A percentile compares a stretch with the other conserved stretches of the same genome.
Conservation (phyloP, 2,888 invertebrate genomes). For the Rhagonycha lutea region DNA sequence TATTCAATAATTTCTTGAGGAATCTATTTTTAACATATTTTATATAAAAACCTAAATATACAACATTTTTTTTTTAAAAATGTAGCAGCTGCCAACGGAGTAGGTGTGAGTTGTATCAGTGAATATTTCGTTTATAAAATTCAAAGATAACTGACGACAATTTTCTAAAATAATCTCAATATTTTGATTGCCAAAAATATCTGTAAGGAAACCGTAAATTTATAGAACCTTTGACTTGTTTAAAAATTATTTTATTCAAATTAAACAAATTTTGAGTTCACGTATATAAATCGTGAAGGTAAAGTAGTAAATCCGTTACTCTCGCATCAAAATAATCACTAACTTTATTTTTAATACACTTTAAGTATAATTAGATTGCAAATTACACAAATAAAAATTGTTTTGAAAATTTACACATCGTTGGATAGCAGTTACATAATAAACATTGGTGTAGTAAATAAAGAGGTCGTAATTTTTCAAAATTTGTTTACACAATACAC, state of each 20-base stretch:
- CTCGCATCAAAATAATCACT: not conserved
- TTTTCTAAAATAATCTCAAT: constrained; percentile 12
- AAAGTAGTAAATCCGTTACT: not conserved
- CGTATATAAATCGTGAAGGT: not conserved
- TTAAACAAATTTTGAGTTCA: not conserved
- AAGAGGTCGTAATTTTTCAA: not conserved
- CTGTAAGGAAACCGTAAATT: not conserved
- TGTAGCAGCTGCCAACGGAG: constrained; percentile 11
- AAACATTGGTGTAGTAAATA: not conserved
- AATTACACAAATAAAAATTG: not conserved
- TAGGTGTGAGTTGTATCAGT: constrained; percentile 2
- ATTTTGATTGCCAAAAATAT: constrained; percentile 2
- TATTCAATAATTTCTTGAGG: not conserved
- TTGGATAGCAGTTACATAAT: not conserved
- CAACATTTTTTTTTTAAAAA: not conserved
- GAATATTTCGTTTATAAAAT: constrained; percentile 3
- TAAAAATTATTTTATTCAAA: not conserved
- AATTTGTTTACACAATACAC: not conserved
- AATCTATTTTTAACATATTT: not conserved
- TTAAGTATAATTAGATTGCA: not conserved
- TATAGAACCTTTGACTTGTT: not conserved
- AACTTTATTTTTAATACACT: not conserved
- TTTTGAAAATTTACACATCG: not conserved
- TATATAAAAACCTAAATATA: not conserved
- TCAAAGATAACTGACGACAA: constrained; percentile 12